Evolutionary conservation across 2,797 vertebrate genomes (phyloP).

Genomic region (Capromys pilorides): DNA sequence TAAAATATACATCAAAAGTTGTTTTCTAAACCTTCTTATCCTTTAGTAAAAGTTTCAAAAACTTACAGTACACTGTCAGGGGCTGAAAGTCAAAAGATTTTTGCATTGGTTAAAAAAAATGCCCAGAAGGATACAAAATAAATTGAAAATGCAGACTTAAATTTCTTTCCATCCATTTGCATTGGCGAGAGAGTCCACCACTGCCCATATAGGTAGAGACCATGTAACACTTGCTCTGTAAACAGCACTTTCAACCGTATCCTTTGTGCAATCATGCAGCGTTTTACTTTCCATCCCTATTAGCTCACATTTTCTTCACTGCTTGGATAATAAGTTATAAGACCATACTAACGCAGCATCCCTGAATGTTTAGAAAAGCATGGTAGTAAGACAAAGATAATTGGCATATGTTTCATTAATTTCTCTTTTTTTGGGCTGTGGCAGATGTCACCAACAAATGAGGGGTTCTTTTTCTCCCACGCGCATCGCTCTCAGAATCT

Average conservation of each 20-base stretch:
- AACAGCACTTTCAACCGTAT: background rate
- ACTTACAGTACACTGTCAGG: background rate
- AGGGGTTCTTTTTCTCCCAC: background rate
- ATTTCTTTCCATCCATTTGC: background rate
- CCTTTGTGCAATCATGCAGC: background rate
- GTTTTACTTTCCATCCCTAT: background rate
- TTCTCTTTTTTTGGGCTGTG: background rate
- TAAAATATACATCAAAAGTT: constrained; percentile 76
- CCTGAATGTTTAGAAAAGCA: background rate
- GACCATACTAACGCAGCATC: background rate
- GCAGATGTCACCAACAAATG: fast-evolving
- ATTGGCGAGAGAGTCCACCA: background rate
- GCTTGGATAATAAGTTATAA: background rate
- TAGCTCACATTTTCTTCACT: background rate
- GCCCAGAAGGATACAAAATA: background rate
- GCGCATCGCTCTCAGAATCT: background rate
- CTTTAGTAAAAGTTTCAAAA: constrained; percentile 57
- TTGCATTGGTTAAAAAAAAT: background rate
- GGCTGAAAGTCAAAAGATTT: background rate
- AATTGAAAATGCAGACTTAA: background rate
- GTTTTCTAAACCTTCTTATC: constrained; percentile 43
- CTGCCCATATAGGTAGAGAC: background rate
- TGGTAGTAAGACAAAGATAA: background rate
- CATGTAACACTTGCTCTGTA: background rate
- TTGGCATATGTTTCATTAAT: too few species aligned